These are phyloP conservation scores for Turritopsis dohrnii DNA, from an alignment of 30 jellyfish, hydroid and myxozoan genomes.

Conservation along the genomic window DNA sequence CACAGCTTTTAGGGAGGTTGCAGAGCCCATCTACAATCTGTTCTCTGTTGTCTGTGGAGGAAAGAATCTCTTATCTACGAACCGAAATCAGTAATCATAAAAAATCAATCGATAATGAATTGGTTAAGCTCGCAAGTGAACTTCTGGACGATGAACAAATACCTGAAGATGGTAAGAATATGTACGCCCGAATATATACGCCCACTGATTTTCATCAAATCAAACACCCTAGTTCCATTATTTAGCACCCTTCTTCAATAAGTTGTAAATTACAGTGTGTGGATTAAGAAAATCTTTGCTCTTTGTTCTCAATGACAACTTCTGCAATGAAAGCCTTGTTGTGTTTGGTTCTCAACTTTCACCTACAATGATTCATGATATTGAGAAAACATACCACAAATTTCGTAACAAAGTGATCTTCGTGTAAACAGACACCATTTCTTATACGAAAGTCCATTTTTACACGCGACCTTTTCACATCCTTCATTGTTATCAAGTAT, in stretches of 20 bases:
- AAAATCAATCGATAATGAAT: conserved; percentile 12
- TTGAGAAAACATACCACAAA: background rate
- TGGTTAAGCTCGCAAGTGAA: conserved; percentile 9
- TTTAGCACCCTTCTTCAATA: too few species aligned
- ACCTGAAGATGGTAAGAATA: conserved; percentile 2
- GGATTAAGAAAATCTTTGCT: too few species aligned
- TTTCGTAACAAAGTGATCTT: background rate
- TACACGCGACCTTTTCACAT: background rate
- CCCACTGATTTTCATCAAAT: too few species aligned
- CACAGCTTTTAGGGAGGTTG: conserved; percentile 6
- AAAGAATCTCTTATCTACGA: background rate
- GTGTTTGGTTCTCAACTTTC: background rate
- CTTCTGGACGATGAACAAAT: background rate
- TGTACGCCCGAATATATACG: too few species aligned
- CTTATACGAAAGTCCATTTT: background rate
- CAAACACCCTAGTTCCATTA: too few species aligned
- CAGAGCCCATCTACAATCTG: background rate
- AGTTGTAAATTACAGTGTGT: too few species aligned
- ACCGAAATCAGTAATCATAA: conserved; percentile 15
- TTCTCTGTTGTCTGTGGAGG: conserved; percentile 15
- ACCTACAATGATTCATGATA: background rate
- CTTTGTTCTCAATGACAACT: too few species aligned
- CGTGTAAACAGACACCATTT: too few species aligned
- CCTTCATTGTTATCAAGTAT: background rate
- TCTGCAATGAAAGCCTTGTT: background rate